These are phyloP conservation scores for Drosophila pachea DNA, from an alignment of 1,140 invertebrate genomes.

Conservation along the genomic window DNA sequence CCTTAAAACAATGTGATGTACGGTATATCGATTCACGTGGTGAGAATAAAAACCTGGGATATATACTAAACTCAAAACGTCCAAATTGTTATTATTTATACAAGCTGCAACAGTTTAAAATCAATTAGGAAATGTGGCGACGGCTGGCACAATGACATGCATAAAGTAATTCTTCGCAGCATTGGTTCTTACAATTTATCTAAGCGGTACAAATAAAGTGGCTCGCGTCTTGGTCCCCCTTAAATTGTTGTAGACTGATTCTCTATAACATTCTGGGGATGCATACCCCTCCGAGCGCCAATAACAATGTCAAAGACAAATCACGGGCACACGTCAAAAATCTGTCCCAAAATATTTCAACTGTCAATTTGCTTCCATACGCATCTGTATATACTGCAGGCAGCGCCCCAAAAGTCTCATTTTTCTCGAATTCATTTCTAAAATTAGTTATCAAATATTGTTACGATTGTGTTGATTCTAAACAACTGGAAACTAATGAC, in stretches of 20 bases:
- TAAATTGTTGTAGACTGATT: conserved; percentile 64
- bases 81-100: conserved; percentile 78
- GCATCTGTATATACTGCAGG: neutral
- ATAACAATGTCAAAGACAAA: conserved; percentile 79
- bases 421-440: conserved; percentile 48
- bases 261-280: conserved; percentile 50
- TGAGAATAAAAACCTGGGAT: conserved; percentile 32
- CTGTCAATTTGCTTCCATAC: conserved; percentile 66
- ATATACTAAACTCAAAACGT: conserved; percentile 72
- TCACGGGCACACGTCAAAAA: conserved; percentile 78
- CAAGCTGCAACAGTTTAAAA: conserved; percentile 78
- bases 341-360: conserved; percentile 75
- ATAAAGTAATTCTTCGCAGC: neutral
- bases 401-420: conserved; percentile 7
- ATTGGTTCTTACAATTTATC: conserved; percentile 57
- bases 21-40: neutral
- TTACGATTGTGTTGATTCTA: conserved; percentile 78
- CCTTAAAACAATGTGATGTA: neutral
- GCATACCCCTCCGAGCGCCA: neutral
- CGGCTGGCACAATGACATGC: conserved; percentile 53
- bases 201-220: conserved; percentile 77
- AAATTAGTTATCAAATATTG: conserved; percentile 79
- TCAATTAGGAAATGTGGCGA: conserved; percentile 79
- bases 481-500: conserved; percentile 65
- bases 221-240: conserved; percentile 13